phyloP scores from a whole-genome alignment of 2,888 invertebrate genomes.

The Cosmopolites sordidus region DNA sequence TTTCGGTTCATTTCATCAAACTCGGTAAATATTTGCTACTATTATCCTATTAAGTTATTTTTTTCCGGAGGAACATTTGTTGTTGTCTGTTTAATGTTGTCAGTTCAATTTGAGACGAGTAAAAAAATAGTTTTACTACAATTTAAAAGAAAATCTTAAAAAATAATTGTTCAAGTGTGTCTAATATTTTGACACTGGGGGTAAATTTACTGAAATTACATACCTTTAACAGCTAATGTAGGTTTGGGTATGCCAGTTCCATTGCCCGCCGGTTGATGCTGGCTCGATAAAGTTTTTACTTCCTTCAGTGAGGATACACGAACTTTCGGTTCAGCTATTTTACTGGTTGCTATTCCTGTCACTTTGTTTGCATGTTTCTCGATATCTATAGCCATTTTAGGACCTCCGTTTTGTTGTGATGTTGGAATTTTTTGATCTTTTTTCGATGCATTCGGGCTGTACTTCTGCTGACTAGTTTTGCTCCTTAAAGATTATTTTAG shows the following conservation, averaged over 20 bases:
- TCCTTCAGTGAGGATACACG: slow-evolving; percentile 33
- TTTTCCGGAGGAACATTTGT: no score
- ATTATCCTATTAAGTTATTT: no score
- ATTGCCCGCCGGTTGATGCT: slow-evolving; percentile 33
- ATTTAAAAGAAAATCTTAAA: no score
- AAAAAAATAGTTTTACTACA: no score
- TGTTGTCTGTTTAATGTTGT: no score
- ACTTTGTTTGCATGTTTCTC: slow-evolving; percentile 47
- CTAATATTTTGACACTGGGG: no score
- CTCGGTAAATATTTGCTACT: no score
- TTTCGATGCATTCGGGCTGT: slow-evolving; percentile 42
- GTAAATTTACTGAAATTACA: no score
- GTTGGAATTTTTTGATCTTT: slow-evolving; percentile 33
- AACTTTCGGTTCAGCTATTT: slow-evolving; percentile 44
- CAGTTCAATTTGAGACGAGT: no score
- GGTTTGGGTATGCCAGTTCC: slow-evolving; percentile 82
- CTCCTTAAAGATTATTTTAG: no score
- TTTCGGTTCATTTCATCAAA: no score
- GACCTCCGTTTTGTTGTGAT: slow-evolving; percentile 30
- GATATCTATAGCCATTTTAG: slow-evolving; percentile 42
- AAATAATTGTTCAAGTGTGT: no score
- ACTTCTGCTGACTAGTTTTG: slow-evolving; percentile 34
- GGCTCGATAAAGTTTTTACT: slow-evolving; percentile 8
- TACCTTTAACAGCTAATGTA: slow-evolving; percentile 87
- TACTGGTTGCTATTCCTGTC: slow-evolving; percentile 40